Conservation (phyloP, 1,140 invertebrate genomes). For the Lepidurus apus region DNA sequence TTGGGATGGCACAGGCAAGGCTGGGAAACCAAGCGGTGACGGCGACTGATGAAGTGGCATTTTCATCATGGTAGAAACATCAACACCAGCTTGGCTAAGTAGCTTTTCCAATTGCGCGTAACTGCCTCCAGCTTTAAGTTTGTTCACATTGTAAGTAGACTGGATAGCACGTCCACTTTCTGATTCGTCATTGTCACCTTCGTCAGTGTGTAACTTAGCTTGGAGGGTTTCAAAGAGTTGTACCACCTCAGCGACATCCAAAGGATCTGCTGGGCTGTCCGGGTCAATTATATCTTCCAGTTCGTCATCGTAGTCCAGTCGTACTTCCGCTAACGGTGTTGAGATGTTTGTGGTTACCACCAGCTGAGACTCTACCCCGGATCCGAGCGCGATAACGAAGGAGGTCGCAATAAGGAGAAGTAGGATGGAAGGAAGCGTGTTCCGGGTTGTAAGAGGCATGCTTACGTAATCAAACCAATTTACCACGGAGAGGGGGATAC, state of each 20-base stretch:
- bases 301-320: neutral
- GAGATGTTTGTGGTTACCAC: neutral
- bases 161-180: neutral
- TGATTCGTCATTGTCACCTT: neutral
- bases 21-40: neutral
- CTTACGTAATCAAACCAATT: neutral
- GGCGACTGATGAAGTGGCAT: neutral
- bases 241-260: neutral
- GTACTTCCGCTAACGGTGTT: neutral
- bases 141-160: neutral
- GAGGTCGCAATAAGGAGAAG: neutral
- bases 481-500: neutral
- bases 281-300: constrained; percentile 2
- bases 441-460: constrained; percentile 5
- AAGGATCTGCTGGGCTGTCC: constrained; percentile 7
- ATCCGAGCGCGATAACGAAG: neutral
- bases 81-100: neutral
- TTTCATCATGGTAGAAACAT: neutral
- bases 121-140: neutral
- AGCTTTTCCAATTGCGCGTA: neutral
- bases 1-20: neutral
- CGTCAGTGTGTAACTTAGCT: neutral
- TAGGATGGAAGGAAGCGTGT: constrained; percentile 12
- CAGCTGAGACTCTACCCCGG: neutral
- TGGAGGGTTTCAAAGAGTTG: neutral